Percentiles rank a stretch among this genome's conserved stretches.
phyloP scores from a whole-genome alignment of 2,113 vertebrate genomes.

The Xyrauchen texanus region DNA sequence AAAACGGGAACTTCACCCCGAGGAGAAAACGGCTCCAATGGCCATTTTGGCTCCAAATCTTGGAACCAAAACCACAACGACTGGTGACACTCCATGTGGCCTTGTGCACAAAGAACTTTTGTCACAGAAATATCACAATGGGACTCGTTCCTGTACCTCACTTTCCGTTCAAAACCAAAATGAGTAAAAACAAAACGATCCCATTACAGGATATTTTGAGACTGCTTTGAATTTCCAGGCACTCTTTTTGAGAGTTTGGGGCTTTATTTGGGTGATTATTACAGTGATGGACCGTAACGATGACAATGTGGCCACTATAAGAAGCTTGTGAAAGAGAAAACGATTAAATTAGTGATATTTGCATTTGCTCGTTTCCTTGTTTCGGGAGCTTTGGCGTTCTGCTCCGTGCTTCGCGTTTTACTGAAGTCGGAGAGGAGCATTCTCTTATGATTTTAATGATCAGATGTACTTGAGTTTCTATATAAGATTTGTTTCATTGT shows the following conservation, averaged over 20 bases:
- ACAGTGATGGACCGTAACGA: not conserved
- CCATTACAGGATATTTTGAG: not conserved
- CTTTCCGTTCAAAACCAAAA: not conserved
- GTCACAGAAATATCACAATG: slow-evolving; percentile 28
- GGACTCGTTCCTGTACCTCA: slow-evolving; percentile 22
- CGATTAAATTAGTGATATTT: slow-evolving; percentile 34
- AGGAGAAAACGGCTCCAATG: slow-evolving; percentile 85
- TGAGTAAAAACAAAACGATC: not conserved
- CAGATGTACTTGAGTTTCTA: slow-evolving; percentile 62
- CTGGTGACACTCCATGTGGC: slow-evolving; percentile 30
- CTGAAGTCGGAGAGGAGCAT: slow-evolving; percentile 57
- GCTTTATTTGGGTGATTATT: slow-evolving; percentile 3
- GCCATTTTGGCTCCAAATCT: slow-evolving; percentile 73
- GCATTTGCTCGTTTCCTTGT: slow-evolving; percentile 37
- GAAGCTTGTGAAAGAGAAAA: slow-evolving; percentile 34
- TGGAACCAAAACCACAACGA: slow-evolving; percentile 74
- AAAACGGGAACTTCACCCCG: slow-evolving; percentile 68
- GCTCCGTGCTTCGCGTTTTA: slow-evolving; percentile 55
- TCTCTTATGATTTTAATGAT: slow-evolving; percentile 68
- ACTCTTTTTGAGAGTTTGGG: not conserved
- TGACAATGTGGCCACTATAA: slow-evolving; percentile 32
- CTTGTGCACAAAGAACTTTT: too few species aligned
- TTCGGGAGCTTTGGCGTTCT: slow-evolving; percentile 46
- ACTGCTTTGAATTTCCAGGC: too few species aligned
- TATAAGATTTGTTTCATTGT: slow-evolving; percentile 31